Percentiles rank a stretch among this genome's conserved stretches.
Conservation (phyloP, 2,113 vertebrate genomes). For the Corythaeola cristata region DNA sequence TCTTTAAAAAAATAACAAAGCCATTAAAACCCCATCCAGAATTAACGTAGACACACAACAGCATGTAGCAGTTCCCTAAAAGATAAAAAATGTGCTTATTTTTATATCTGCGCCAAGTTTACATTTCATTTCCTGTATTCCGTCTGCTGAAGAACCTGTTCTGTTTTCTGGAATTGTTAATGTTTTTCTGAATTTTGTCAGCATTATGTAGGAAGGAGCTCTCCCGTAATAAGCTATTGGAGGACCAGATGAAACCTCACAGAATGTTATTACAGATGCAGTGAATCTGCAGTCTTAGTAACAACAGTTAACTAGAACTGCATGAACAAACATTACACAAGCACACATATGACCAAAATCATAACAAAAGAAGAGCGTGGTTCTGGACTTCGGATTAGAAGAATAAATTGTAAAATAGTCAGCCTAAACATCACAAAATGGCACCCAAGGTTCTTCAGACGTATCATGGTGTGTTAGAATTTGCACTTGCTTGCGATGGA, state of each 20-base stretch:
- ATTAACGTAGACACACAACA: not conserved
- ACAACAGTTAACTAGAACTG: not conserved
- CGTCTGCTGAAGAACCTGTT: not conserved
- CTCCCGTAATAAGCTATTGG: rapidly evolving
- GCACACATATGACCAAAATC: not conserved
- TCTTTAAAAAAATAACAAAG: not conserved
- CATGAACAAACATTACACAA: not conserved
- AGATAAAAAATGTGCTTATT: not conserved
- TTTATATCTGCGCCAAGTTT: not conserved
- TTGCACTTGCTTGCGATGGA: not conserved
- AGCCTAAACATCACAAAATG: not conserved
- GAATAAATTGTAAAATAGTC: not conserved
- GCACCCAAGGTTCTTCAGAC: not conserved
- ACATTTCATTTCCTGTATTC: not conserved
- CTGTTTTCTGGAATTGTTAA: not conserved
- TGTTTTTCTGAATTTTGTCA: not conserved
- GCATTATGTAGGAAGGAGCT: not conserved
- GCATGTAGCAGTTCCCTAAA: not conserved
- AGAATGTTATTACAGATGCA: not conserved
- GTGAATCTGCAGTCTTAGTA: not conserved
- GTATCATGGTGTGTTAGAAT: not conserved
- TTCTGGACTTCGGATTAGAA: not conserved
- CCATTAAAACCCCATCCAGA: not conserved
- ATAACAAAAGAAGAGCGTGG: not conserved
- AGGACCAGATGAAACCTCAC: not conserved